Base-by-base conservation (phyloP, 1,140 invertebrate species). In the Bursaphelenchus mucronatus region DNA sequence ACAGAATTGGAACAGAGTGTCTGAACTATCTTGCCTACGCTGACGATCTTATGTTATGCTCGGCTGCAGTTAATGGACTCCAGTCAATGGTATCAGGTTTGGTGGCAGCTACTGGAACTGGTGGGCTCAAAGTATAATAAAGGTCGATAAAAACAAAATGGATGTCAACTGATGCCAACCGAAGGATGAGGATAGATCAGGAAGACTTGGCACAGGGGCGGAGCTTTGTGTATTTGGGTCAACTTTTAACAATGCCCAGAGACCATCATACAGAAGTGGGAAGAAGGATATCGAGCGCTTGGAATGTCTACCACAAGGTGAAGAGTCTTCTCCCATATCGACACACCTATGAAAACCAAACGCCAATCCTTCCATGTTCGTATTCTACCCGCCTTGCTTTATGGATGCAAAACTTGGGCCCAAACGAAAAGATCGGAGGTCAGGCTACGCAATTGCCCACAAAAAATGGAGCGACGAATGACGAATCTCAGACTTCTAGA, bases 71-170 rank as follows among this genome's bases (percentile, higher is more conserved):
- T 13, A 21, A 7, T 5, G 39, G 13, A n/a, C 30, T 70, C 3
- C 55, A 69, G 39, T 4, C 2, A 8, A 64, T 71, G 8, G 40
- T 63, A 7, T 17, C 47, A 4, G 40, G 55, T 21, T 17, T 68
- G 0, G 57, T 17, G 2, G 1, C n/a, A 7, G 40, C 41, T 5
- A 30, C 54, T 21, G 41, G 40, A 39, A 46, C 30, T 17, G 67
- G 64, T 19, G 56, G 68, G 1, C 50, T 66, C 3, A 17, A 45
- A 17, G 52, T 66, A 9, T 66, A 66, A 19, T 15, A 15, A 68
- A 68, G 39, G n/a, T n/a, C n/a, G n/a, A n/a, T n/a, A 10, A 73
- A 68, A 45, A 72, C 59, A 2, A 21, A 67, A 19, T 44, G n/a
- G 57, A 73, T 73, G 43, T n/a, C 45, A 10, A 63, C 56, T 11